phyloP scores from a whole-genome alignment of 2,888 invertebrate genomes.

The Rutpela maculata region DNA sequence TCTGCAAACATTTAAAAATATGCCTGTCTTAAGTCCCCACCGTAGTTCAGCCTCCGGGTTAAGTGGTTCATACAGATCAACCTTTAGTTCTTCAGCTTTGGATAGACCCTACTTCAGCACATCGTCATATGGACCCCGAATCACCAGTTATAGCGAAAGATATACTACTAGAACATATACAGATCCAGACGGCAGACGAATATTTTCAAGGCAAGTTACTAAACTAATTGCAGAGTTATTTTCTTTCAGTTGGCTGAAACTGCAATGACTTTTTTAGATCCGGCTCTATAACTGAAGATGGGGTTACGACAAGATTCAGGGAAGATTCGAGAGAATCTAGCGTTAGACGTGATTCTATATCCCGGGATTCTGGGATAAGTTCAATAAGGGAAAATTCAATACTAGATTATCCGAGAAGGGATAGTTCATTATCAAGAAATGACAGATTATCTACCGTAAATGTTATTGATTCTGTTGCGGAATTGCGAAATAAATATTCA shows the following conservation, averaged over 20 bases:
- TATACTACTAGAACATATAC: slow-evolving; percentile 77
- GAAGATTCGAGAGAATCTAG: slow-evolving; percentile 72
- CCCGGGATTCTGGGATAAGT: slow-evolving; percentile 68
- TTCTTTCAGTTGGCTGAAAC: neutral
- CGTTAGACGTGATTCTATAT: slow-evolving; percentile 65
- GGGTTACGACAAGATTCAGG: slow-evolving; percentile 72
- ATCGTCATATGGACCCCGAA: slow-evolving; percentile 72
- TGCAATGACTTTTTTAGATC: slow-evolving; percentile 61
- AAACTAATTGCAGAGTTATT: neutral
- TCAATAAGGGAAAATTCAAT: slow-evolving; percentile 68
- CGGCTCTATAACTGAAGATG: slow-evolving; percentile 72
- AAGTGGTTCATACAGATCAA: slow-evolving; percentile 74
- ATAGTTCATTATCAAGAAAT: slow-evolving; percentile 72
- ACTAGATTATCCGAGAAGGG: slow-evolving; percentile 76
- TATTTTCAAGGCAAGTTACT: slow-evolving; percentile 69
- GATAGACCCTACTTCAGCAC: slow-evolving; percentile 77
- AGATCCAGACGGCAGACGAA: slow-evolving; percentile 76
- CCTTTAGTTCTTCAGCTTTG: slow-evolving; percentile 74
- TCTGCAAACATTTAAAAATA: slow-evolving; percentile 45
- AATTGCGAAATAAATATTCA: slow-evolving; percentile 85
- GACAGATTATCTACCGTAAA: slow-evolving; percentile 63
- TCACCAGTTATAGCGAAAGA: slow-evolving; percentile 75
- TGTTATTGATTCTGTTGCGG: slow-evolving; percentile 75
- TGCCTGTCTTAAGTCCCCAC: slow-evolving; percentile 72
- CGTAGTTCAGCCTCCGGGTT: slow-evolving; percentile 73